Evolutionary conservation across 2,888 invertebrate species (phyloP).

Genomic region (Euproctis similis): DNA sequence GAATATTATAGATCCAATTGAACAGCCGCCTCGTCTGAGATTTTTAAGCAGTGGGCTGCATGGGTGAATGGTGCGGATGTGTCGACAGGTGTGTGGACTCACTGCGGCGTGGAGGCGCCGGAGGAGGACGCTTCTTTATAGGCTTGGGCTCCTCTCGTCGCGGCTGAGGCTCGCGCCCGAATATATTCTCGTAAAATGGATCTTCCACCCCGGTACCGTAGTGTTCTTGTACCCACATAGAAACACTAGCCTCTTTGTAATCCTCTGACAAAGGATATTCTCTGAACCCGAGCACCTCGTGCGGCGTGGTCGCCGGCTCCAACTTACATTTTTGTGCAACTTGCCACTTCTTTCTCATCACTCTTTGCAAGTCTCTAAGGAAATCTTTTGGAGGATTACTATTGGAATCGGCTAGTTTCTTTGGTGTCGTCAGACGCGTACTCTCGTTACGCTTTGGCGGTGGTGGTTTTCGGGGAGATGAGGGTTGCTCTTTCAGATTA

Average conservation of each 20-base stretch:
- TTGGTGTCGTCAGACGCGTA: slow-evolving; percentile 84
- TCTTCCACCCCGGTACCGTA: slow-evolving; percentile 78
- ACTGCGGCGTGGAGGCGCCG: slow-evolving; percentile 92
- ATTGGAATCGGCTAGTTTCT: slow-evolving; percentile 82
- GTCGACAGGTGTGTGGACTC: slow-evolving; percentile 75
- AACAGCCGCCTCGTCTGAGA: background rate
- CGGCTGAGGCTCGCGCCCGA: slow-evolving; percentile 37
- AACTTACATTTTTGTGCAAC: slow-evolving; percentile 94
- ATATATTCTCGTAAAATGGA: slow-evolving; percentile 86
- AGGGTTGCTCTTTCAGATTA: slow-evolving; percentile 72
- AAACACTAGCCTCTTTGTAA: slow-evolving; percentile 87
- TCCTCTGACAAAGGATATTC: slow-evolving; percentile 84
- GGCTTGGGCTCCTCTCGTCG: slow-evolving; percentile 53
- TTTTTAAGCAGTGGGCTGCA: slow-evolving; percentile 43
- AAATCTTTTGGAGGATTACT: slow-evolving; percentile 88
- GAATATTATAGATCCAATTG: background rate
- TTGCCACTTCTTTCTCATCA: slow-evolving; percentile 95
- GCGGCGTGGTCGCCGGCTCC: slow-evolving; percentile 91
- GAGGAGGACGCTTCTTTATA: slow-evolving; percentile 85
- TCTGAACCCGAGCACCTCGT: slow-evolving; percentile 92
- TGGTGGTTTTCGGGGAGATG: slow-evolving; percentile 80
- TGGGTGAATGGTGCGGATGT: slow-evolving; percentile 32
- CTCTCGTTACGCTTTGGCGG: slow-evolving; percentile 86
- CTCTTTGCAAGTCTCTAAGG: slow-evolving; percentile 90
- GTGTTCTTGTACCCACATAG: slow-evolving; percentile 93